Conservation (phyloP, 2,113 vertebrate genomes). For the Bos javanicus region DNA sequence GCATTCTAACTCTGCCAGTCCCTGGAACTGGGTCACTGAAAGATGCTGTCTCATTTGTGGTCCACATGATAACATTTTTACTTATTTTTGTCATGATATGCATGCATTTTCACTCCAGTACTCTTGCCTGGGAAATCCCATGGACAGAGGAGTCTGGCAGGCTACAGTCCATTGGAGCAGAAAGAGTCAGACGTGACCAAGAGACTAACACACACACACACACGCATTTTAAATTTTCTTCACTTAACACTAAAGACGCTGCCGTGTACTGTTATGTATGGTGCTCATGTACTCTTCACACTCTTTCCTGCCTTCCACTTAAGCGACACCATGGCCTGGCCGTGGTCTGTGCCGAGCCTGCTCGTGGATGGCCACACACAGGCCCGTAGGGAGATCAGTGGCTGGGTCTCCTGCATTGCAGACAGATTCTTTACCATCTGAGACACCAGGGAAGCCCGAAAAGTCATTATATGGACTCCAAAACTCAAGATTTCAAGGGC, state of each 20-base stretch:
- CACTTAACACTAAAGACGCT: not conserved
- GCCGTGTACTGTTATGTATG: not conserved
- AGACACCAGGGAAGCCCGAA: not conserved
- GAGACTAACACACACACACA: not conserved
- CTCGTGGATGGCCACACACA: rapidly evolving
- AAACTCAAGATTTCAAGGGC: not conserved
- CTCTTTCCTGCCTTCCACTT: not conserved
- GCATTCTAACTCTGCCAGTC: not conserved
- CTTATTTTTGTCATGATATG: too few relatives aligned
- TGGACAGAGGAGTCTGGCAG: not conserved
- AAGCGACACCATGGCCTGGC: not conserved
- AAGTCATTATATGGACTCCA: not conserved
- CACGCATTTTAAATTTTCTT: not conserved
- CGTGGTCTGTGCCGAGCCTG: rapidly evolving
- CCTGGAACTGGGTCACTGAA: not conserved
- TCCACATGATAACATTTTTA: not conserved
- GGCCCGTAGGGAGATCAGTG: not conserved
- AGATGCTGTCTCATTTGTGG: not conserved
- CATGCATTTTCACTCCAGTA: not conserved
- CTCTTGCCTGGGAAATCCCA: not conserved
- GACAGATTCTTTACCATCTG: not conserved
- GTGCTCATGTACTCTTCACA: not conserved
- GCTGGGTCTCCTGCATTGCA: not conserved
- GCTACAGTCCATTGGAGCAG: not conserved
- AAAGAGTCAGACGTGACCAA: not conserved